Evolutionary conservation across 2,797 vertebrate species (phyloP).

Genomic region (Helostoma temminkii): DNA sequence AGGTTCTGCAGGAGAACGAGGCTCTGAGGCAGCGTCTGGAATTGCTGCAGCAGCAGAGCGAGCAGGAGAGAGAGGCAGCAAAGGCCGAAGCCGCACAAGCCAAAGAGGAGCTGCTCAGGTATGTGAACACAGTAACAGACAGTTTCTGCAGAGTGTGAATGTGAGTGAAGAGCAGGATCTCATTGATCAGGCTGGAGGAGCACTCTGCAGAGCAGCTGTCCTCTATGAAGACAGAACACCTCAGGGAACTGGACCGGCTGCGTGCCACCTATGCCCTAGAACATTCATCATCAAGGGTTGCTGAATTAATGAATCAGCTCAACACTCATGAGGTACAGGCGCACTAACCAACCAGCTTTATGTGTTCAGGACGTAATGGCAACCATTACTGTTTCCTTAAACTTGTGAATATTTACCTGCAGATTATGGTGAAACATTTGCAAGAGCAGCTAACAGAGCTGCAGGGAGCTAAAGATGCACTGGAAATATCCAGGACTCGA

Average conservation of each 20-base stretch:
- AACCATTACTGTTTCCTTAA: neutral
- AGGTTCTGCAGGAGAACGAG: slow-evolving; percentile 90
- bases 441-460: slow-evolving; percentile 88
- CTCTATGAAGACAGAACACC: slow-evolving; percentile 85
- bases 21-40: slow-evolving; percentile 83
- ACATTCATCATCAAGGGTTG: slow-evolving; percentile 89
- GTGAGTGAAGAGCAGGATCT: rapidly evolving
- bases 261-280: slow-evolving; percentile 87
- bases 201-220: slow-evolving; percentile 80
- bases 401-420: neutral
- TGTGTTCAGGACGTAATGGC: neutral
- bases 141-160: neutral
- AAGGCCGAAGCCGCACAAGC: slow-evolving; percentile 73
- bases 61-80: slow-evolving; percentile 81
- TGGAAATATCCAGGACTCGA: slow-evolving; percentile 85
- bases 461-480: slow-evolving; percentile 84
- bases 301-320: slow-evolving; percentile 87
- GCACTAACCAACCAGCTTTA: neutral
- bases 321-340: slow-evolving; percentile 87
- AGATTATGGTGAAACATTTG: slow-evolving; percentile 90
- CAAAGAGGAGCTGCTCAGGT: slow-evolving; percentile 86
- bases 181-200: slow-evolving; percentile 81
- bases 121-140: too few relatives aligned
- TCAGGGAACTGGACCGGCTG: slow-evolving; percentile 85
- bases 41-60: slow-evolving; percentile 79